phyloP scores from a whole-genome alignment of 2,113 vertebrate species.

The Tympanuchus pallidicinctus region DNA sequence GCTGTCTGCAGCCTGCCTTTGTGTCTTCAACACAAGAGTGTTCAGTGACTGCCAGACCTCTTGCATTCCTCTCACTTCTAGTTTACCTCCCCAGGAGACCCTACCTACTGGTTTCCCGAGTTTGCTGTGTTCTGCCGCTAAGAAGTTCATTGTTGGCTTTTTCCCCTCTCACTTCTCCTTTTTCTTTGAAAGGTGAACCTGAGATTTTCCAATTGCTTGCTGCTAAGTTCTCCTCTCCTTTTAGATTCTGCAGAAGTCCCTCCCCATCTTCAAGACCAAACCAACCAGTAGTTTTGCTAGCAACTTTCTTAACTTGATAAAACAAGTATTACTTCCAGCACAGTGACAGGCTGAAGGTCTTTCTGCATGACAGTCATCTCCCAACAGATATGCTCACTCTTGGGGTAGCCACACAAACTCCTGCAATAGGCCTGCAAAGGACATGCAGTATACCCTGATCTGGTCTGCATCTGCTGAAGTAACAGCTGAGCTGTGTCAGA shows the following conservation, averaged over 20 bases:
- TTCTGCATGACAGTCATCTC: background rate
- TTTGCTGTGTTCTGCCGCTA: background rate
- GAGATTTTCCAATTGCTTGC: background rate
- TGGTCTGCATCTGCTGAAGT: background rate
- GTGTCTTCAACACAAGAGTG: background rate
- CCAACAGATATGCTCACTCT: background rate
- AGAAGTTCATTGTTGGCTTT: background rate
- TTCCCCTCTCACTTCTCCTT: background rate
- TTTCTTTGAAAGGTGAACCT: background rate
- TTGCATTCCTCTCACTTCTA: background rate
- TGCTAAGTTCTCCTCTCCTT: background rate
- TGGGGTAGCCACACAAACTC: background rate
- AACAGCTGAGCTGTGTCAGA: background rate
- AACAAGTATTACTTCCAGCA: background rate
- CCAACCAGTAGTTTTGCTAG: background rate
- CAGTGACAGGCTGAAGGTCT: background rate
- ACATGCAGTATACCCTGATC: background rate
- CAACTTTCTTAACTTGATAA: fast-evolving
- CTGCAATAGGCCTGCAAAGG: background rate
- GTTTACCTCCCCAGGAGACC: background rate
- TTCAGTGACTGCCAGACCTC: background rate
- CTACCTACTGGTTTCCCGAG: background rate
- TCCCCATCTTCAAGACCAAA: background rate
- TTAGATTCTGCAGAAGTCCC: background rate
- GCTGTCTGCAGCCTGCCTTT: background rate